Evolutionary conservation across 2,797 vertebrate genomes (phyloP), one percentile per base, ranked within the genome.

Genomic region (Vireo griseus): DNA sequence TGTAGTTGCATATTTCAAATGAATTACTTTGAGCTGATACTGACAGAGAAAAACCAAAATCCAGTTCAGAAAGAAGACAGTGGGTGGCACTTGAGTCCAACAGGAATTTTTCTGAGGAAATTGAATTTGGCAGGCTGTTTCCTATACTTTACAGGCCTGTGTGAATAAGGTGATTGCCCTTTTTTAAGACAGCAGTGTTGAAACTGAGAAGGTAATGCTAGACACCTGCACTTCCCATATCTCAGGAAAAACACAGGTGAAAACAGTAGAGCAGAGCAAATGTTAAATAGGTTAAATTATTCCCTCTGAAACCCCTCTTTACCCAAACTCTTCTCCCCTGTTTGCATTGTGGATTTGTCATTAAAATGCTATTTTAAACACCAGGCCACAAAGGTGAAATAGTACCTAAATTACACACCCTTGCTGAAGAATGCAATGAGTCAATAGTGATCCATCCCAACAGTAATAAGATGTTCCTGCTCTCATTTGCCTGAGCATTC

Each of bases 301-400:
- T n/a, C 35, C 3, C 8, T 45, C 26, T 77, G 57, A 90, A 86
- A 74, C 16, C n/a, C n/a, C n/a, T n/a, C 39, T 69, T 68, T 69
- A 84, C 40, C 33, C 33, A 67, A 90, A 40, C 11, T 59, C 28
- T n/a, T 84, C 40, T 96, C 1, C n/a, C 5, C 26, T 90, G 13
- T 93, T 96, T 96, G 22, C 69, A 72, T 35, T 90, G 20, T 65
- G 42, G 42, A 40, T 84, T 83, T 80, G 33, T 57, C 88, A 93
- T 74, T 89, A 72, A 94, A 83, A 68, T 26, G 39, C 92, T 95
- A 29, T 89, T 94, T 44, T 75, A 86, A 81, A 96, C 77, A 73
- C 24, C 50, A 21, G 33, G 9, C 11, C 16, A 75, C 57, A 92
- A 96, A 95, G 79, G 40, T 78, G 69, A 95, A 59, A 35, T 28